Percentiles rank a stretch among this genome's conserved stretches.
phyloP scores from a whole-genome alignment of 2,113 vertebrate species.

The Tupaia chinensis region DNA sequence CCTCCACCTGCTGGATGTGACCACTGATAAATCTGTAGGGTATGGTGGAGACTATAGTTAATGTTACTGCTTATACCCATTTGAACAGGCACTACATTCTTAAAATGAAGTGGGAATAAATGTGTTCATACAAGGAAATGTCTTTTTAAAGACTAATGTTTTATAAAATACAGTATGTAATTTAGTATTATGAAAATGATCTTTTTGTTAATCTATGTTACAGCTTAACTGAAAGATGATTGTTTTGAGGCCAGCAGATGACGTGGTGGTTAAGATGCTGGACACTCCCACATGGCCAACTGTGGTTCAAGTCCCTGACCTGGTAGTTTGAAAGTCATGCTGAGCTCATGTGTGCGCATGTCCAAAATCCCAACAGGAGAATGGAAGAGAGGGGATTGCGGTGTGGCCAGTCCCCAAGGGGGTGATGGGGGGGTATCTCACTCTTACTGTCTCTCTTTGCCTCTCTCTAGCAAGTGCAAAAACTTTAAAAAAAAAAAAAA shows the following conservation, averaged over 20 bases:
- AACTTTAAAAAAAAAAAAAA: background rate
- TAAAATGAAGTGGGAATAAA: constrained; percentile 11
- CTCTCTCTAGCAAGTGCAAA: too few relatives aligned
- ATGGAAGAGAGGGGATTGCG: too few relatives aligned
- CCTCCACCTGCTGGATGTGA: background rate
- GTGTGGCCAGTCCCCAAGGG: too few relatives aligned
- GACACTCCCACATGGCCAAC: too few relatives aligned
- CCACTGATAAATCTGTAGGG: background rate
- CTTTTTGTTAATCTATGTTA: constrained; percentile 18
- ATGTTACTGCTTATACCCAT: background rate
- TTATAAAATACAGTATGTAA: background rate
- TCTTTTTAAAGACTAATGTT: constrained; percentile 18
- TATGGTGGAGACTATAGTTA: background rate
- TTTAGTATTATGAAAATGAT: background rate
- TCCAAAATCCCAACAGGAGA: too few relatives aligned
- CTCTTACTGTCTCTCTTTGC: too few relatives aligned
- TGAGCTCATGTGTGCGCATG: too few relatives aligned
- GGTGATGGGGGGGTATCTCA: too few relatives aligned
- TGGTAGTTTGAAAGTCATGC: too few relatives aligned
- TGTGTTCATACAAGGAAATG: constrained; percentile 37
- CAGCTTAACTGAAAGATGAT: background rate
- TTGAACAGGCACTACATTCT: background rate
- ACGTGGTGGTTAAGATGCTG: too few relatives aligned
- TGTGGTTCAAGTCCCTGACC: too few relatives aligned
- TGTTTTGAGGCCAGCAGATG: background rate